Evolutionary conservation across 2,888 invertebrate genomes (phyloP), one percentile per base, ranked within the genome.

Genomic region (Drosophila lacicola): DNA sequence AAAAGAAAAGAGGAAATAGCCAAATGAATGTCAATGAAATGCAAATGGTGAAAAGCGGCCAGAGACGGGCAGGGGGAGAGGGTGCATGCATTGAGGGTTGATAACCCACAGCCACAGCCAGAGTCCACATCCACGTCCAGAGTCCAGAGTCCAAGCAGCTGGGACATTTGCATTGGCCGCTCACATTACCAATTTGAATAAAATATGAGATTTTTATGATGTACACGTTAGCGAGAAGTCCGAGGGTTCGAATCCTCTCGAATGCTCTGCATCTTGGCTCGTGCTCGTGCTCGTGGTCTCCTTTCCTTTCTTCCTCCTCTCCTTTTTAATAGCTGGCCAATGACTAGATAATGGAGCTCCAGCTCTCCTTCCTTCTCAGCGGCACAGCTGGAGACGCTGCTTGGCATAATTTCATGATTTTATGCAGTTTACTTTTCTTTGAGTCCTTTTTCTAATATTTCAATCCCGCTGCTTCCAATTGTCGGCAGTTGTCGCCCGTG

Each of bases 141-240:
- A 29, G 29, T 29, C 29, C 29, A 8, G 29, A 29, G 29, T 29
- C 29, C 29, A 29, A 29, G 29, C 29, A 29, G 8, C 29, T 29
- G 47, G 25, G 19, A 53, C 19, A 57, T 51, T 60, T 61, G 29
- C 42, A 57, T 67, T 67, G 57, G 41, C 50, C 66, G 77, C 84
- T 89, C 90, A 76, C 81, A 90, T 91, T 89, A 88, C 88, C 90
- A 91, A 90, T 90, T 90, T 90, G 84, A 90, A 90, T 90, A 91
- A 91, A 90, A 91, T 90, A 89, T 90, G 88, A 90, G 90, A 79
- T 70, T 90, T 88, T 88, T 84, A 88, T 90, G 78, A 89, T 86
- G 65, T 49, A 10, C 14, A 33, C 10, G 34, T 14, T 11, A 33
- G 14, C 11, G n/a, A 10, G 21, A 29, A 29, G 29, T n/a, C n/a